A percentile compares a stretch with the other conserved stretches of the same genome.
Evolutionary conservation across 2,797 vertebrate species (phyloP).

Genomic region (Propithecus deckenii): DNA sequence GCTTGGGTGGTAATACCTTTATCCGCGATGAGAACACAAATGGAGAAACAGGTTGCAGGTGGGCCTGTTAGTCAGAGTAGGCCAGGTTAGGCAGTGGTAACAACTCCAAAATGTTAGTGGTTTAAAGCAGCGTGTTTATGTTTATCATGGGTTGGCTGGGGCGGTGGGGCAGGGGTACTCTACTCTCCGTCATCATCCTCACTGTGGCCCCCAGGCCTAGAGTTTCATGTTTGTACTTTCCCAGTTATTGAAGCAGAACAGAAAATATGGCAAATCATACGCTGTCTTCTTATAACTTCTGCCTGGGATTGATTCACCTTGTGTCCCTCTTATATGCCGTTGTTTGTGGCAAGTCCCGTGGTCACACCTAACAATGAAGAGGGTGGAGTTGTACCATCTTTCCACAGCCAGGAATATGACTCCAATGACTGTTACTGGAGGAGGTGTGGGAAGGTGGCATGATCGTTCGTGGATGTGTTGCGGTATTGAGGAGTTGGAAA

Average conservation of each 20-base stretch:
- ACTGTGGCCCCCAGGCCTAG: not conserved
- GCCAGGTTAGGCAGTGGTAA: not conserved
- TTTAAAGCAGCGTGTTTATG: not conserved
- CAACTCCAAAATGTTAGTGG: not conserved
- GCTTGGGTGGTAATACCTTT: not conserved
- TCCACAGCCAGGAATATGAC: not conserved
- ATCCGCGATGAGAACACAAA: not conserved
- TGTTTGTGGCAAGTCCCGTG: not conserved
- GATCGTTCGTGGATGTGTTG: not conserved
- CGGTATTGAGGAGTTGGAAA: not conserved
- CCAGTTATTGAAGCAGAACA: not conserved
- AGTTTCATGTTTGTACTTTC: not conserved
- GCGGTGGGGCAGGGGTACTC: fast-evolving
- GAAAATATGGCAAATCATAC: not conserved
- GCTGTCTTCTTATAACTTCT: not conserved
- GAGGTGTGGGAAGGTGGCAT: not conserved
- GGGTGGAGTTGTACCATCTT: not conserved
- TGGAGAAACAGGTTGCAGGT: not conserved
- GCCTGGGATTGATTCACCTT: not conserved
- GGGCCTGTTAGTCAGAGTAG: not conserved
- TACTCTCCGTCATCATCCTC: not conserved
- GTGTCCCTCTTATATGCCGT: not conserved
- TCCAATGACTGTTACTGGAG: not conserved
- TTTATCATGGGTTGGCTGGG: not conserved
- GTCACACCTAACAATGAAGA: not conserved